A percentile compares a stretch with the other conserved stretches of the same genome.
phyloP scores from a whole-genome alignment of 2,113 vertebrate species.

The Rhinopomastus cyanomelas region DNA sequence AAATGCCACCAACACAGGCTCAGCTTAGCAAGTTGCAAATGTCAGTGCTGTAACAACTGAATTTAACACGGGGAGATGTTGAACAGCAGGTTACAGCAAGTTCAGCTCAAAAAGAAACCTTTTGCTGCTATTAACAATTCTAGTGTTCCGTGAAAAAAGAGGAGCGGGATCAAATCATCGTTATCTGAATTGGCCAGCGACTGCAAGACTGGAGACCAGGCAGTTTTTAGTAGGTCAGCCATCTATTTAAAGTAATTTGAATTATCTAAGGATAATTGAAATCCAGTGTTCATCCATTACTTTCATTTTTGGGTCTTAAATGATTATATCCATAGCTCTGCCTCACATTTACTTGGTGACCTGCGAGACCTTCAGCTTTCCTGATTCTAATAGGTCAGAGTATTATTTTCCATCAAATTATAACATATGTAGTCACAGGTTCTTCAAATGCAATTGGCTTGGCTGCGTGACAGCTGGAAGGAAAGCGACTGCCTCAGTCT shows the following conservation, averaged over 20 bases:
- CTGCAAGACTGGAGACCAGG: background rate
- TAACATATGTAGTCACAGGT: background rate
- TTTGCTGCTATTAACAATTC: background rate
- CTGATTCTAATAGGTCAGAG: background rate
- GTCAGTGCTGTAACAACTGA: background rate
- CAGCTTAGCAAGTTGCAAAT: background rate
- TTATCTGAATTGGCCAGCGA: slow-evolving; percentile 36
- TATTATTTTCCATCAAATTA: slow-evolving; percentile 52
- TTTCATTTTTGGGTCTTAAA: slow-evolving; percentile 13
- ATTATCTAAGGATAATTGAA: slow-evolving; percentile 70
- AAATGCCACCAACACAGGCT: background rate
- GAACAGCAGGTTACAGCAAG: background rate
- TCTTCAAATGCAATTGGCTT: slow-evolving; percentile 32
- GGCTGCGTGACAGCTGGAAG: slow-evolving; percentile 20
- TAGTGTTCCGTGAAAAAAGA: background rate
- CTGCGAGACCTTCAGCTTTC: slow-evolving; percentile 6
- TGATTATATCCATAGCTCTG: slow-evolving; percentile 37
- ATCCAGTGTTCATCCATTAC: slow-evolving; percentile 55
- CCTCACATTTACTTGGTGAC: slow-evolving; percentile 36
- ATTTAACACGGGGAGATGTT: background rate
- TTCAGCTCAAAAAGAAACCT: background rate
- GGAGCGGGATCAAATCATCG: slow-evolving; percentile 30
- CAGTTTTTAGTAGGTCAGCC: slow-evolving; percentile 58
- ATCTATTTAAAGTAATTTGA: slow-evolving; percentile 67
- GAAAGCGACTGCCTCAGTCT: background rate